Conservation (phyloP, 2,797 vertebrate genomes). For the Staurois parvus region DNA sequence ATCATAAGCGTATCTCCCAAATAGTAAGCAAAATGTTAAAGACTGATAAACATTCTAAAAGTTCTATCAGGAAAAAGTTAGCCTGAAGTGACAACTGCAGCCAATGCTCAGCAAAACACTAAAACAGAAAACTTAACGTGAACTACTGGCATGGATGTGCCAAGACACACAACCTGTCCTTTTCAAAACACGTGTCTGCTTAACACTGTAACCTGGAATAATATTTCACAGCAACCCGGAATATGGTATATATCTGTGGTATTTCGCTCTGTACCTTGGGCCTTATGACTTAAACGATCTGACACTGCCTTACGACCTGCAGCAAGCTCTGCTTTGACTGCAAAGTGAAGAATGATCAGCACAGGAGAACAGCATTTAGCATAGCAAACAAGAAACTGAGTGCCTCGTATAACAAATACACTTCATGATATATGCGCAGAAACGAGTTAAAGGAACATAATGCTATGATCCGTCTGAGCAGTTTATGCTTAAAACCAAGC, state of each 20-base stretch:
- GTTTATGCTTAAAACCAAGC: too few species aligned
- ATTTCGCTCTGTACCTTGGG: slow-evolving; percentile 79
- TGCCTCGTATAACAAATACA: slow-evolving; percentile 20
- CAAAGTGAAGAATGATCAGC: slow-evolving; percentile 66
- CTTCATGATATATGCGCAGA: background rate
- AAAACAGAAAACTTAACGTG: background rate
- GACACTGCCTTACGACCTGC: slow-evolving; percentile 77
- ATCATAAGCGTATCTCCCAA: too few species aligned
- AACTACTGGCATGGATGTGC: background rate
- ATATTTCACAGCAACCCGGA: slow-evolving; percentile 77
- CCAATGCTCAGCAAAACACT: background rate
- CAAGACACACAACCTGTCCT: slow-evolving; percentile 38
- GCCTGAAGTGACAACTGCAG: background rate
- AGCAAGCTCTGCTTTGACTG: slow-evolving; percentile 72
- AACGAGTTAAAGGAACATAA: background rate
- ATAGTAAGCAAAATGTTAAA: too few species aligned
- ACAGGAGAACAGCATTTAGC: slow-evolving; percentile 61
- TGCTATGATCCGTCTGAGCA: too few species aligned
- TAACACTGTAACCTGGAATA: slow-evolving; percentile 72
- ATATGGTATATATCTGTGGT: slow-evolving; percentile 76
- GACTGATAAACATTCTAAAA: too few species aligned
- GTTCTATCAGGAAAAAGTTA: background rate
- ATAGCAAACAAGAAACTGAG: slow-evolving; percentile 23
- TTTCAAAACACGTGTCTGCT: slow-evolving; percentile 57
- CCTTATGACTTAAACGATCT: slow-evolving; percentile 75